Evolutionary conservation across 2,797 vertebrate species (phyloP).

Genomic region (Schizothorax lantsangensis): DNA sequence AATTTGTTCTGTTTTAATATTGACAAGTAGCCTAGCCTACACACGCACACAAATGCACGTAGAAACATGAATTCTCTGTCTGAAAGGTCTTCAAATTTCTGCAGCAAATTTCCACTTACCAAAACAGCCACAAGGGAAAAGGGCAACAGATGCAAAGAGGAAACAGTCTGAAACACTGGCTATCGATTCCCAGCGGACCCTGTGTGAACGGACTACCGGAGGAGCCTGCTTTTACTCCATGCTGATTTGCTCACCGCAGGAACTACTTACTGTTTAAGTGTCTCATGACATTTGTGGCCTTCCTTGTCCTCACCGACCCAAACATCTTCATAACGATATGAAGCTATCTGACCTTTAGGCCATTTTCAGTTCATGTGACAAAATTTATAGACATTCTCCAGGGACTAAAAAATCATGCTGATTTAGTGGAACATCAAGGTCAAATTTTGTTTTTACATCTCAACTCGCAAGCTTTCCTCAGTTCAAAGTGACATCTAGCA

Average conservation of each 20-base stretch:
- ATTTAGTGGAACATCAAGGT: conserved; percentile 18
- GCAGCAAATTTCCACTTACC: conserved; percentile 73
- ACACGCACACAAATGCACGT: background rate
- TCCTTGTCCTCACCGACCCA: conserved; percentile 9
- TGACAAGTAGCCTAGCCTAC: background rate
- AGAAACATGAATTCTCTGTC: conserved; percentile 56
- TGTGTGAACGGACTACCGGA: conserved; percentile 37
- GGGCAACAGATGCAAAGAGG: conserved; percentile 61
- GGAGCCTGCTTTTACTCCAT: conserved; percentile 29
- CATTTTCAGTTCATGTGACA: conserved; percentile 47
- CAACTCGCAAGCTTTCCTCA: background rate
- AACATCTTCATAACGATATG: conserved; percentile 20
- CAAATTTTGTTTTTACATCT: conserved; percentile 11
- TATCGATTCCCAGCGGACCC: conserved; percentile 69
- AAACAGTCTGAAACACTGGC: conserved; percentile 71
- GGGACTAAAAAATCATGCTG: conserved; percentile 20
- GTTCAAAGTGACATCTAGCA: background rate
- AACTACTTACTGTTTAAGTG: conserved; percentile 43
- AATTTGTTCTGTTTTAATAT: conserved; percentile 25
- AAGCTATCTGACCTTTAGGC: conserved; percentile 37
- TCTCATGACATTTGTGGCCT: conserved; percentile 43
- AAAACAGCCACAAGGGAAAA: conserved; percentile 62
- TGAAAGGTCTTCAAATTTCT: conserved; percentile 70
- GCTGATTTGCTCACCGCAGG: conserved; percentile 30
- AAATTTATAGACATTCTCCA: conserved; percentile 29